Evolutionary conservation across 2,797 vertebrate genomes (phyloP), one percentile per base, ranked within the genome.

Genomic region (Poecilia velifera): DNA sequence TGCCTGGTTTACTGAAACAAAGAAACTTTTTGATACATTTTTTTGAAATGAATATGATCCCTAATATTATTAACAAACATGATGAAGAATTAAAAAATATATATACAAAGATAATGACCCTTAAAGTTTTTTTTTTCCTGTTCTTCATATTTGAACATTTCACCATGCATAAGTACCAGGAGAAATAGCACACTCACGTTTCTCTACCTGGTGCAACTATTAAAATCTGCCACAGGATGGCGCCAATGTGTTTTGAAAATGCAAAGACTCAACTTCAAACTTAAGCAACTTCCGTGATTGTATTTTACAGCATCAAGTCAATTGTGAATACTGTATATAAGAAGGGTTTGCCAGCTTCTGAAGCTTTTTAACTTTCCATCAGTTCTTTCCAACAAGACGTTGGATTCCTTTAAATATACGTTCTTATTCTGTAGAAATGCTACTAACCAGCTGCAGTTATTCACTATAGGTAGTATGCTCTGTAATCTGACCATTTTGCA

Each of bases 231-330:
- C 95, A 84, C 92, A 75, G 85, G 93, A 88, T 93, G 93, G 94
- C 22, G 92, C 92, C 86, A 93, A 88, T 84, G 92, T 87, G 92
- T 94, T 94, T 77, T 86, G 39, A 81, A 81, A 92, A 76, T 22
- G 84, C n/a, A 87, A 22, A 77, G 31, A 77, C n/a, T 70, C 81
- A 28, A 72, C 68, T 73, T 81, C 46, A 62, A 73, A 78, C 34
- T 10, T 66, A 79, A 84, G 72, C 80, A 86, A 89, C 88, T 87
- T 75, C 70, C 71, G 45, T 70, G 25, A 51, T 82, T 78, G 72
- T 82, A 76, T 87, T 82, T 87, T 82, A 88, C 85, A 88, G 89
- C 82, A 86, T 81, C 77, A 83, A 82, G 66, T 87, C 85, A 88
- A 86, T 78, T 76, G 80, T 76, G 49, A 77, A 84, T 84, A 72